Evolutionary conservation across 2,888 invertebrate species (phyloP).

Genomic region (Phania funesta): DNA sequence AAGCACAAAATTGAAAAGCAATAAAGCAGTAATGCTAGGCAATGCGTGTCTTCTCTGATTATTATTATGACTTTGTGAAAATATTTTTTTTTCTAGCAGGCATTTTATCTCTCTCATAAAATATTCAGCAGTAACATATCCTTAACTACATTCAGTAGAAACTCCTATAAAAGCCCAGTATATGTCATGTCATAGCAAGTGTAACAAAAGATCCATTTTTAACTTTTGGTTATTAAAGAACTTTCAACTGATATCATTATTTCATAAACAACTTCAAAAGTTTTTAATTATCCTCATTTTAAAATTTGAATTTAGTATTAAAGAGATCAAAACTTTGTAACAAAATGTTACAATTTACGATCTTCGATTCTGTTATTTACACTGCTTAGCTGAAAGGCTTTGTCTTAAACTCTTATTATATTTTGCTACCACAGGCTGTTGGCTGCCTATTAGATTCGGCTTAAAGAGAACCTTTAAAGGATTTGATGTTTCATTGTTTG

Average conservation of each 20-base stretch:
- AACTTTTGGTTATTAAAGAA: too few species aligned
- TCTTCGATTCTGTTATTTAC: slow-evolving; percentile 28
- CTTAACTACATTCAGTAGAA: too few species aligned
- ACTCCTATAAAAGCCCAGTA: too few species aligned
- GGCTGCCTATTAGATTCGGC: slow-evolving; percentile 12
- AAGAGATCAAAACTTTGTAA: slow-evolving; percentile 10
- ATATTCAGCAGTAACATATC: too few species aligned
- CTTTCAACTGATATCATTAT: background rate
- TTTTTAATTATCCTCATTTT: background rate
- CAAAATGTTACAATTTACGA: background rate
- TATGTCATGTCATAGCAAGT: too few species aligned
- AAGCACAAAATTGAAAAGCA: too few species aligned
- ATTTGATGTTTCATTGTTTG: slow-evolving; percentile 15
- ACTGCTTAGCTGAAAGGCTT: background rate
- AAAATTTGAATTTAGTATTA: background rate
- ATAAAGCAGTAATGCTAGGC: too few species aligned
- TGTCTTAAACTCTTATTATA: slow-evolving; percentile 29
- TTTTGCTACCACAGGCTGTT: slow-evolving; percentile 20
- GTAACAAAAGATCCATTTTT: too few species aligned
- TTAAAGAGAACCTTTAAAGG: slow-evolving; percentile 31
- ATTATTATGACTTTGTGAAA: too few species aligned
- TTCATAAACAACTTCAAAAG: background rate
- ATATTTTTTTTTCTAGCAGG: too few species aligned
- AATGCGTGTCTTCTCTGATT: too few species aligned
- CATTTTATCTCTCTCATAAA: too few species aligned